phyloP scores from a whole-genome alignment of 1,140 invertebrate species.

The Trinorchestia longiramus region DNA sequence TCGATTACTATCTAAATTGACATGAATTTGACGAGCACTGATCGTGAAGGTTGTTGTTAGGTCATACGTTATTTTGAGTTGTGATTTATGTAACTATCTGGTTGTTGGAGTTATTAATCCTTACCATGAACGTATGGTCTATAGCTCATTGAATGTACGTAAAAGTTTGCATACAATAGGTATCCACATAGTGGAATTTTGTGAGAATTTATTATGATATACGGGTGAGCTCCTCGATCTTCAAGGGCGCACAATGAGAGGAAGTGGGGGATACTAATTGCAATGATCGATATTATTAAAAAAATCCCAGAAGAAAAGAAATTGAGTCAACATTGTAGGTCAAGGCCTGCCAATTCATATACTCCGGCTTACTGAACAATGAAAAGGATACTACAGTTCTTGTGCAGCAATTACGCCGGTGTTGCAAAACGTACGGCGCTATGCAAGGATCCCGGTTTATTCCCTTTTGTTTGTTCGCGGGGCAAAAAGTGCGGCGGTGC shows the following conservation, averaged over 20 bases:
- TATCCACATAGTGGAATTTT: background rate
- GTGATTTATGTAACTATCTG: no score
- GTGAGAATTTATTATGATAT: background rate
- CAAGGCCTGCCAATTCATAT: background rate
- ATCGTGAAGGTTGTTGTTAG: no score
- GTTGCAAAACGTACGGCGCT: background rate
- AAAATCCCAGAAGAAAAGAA: background rate
- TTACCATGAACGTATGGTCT: background rate
- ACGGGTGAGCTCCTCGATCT: background rate
- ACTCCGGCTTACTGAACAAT: background rate
- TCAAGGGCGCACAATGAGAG: background rate
- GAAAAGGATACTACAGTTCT: background rate
- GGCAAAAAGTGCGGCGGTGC: background rate
- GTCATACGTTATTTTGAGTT: no score
- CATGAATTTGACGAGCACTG: no score
- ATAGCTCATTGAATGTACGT: background rate
- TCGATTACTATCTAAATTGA: no score
- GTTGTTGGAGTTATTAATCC: background rate
- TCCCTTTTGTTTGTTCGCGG: background rate
- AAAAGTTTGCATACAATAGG: background rate
- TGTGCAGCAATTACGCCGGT: background rate
- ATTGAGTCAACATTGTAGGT: background rate
- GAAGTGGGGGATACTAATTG: background rate
- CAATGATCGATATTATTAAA: background rate
- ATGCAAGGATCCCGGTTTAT: background rate